Evolutionary conservation across 2,113 vertebrate genomes (phyloP).

Genomic region (Micronycteris hirsuta): DNA sequence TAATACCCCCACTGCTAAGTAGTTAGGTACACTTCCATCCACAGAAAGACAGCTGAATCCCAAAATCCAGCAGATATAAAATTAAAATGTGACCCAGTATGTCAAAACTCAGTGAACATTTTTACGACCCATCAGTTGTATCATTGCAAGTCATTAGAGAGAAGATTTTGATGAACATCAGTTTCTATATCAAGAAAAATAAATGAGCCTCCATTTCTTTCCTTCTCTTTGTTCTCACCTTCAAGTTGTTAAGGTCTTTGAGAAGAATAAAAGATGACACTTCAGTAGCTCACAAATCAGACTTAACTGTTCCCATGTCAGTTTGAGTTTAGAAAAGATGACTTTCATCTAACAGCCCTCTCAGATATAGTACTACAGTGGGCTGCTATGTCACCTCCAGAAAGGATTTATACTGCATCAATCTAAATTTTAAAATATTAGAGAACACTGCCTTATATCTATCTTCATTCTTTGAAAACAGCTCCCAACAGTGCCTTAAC

Average conservation of each 20-base stretch:
- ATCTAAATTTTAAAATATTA: constrained; percentile 67
- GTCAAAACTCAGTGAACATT: constrained; percentile 55
- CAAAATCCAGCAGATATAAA: neutral
- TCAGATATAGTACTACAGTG: constrained; percentile 41
- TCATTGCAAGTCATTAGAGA: constrained; percentile 60
- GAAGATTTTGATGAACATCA: constrained; percentile 67
- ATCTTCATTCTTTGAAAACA: constrained; percentile 34
- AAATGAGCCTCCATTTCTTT: constrained; percentile 59
- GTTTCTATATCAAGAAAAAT: constrained; percentile 66
- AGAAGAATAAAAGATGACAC: constrained; percentile 71
- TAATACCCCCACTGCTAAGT: neutral
- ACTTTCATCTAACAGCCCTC: constrained; percentile 68
- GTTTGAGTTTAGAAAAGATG: constrained; percentile 69
- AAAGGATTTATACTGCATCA: constrained; percentile 61
- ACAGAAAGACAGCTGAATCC: constrained; percentile 14
- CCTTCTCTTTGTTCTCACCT: constrained; percentile 68
- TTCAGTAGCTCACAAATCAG: constrained; percentile 71
- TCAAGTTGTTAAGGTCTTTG: constrained; percentile 68
- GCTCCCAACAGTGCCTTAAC: neutral
- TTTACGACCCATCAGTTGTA: constrained; percentile 61
- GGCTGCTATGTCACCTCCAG: constrained; percentile 62
- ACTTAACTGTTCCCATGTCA: constrained; percentile 70
- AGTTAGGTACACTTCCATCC: neutral
- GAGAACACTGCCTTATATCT: constrained; percentile 41
- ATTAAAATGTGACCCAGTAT: constrained; percentile 38